Conservation (phyloP, 2,113 vertebrate species). For the Nyctibius bracteatus region DNA sequence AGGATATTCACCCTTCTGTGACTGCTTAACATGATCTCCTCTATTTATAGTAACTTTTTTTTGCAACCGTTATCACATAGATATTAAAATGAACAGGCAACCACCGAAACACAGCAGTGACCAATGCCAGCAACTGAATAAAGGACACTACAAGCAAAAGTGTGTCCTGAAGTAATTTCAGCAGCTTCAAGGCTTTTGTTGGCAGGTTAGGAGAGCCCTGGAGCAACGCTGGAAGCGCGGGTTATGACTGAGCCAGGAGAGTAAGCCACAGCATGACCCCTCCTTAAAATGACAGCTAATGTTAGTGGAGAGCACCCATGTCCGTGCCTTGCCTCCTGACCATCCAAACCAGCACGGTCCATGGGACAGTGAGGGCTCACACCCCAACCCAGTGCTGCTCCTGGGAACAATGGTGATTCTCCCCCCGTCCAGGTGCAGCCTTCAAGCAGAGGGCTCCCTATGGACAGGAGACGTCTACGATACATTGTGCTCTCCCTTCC, state of each 20-base stretch:
- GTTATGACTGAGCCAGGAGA: not conserved
- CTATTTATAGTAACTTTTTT: not conserved
- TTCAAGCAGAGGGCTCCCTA: not conserved
- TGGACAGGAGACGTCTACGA: rapidly evolving
- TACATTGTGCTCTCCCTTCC: rapidly evolving
- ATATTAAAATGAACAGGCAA: not conserved
- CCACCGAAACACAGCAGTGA: not conserved
- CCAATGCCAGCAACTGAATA: not conserved
- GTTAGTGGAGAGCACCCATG: rapidly evolving
- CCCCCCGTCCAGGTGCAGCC: not conserved
- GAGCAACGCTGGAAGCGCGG: not conserved
- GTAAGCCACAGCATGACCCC: not conserved
- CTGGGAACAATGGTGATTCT: not conserved
- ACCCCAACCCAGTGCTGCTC: not conserved
- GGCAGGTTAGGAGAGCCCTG: not conserved
- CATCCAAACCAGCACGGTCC: rapidly evolving
- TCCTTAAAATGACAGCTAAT: not conserved
- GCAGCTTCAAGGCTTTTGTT: not conserved
- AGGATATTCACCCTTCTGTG: not conserved
- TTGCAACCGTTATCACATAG: not conserved
- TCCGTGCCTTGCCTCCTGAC: not conserved
- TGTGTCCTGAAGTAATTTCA: no score
- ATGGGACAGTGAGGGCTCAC: rapidly evolving
- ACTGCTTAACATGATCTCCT: not conserved
- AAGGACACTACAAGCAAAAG: no score